A percentile compares a stretch with the other conserved stretches of the same genome.
Conservation (phyloP, 2,888 invertebrate species). For the Melanophora roralis region DNA sequence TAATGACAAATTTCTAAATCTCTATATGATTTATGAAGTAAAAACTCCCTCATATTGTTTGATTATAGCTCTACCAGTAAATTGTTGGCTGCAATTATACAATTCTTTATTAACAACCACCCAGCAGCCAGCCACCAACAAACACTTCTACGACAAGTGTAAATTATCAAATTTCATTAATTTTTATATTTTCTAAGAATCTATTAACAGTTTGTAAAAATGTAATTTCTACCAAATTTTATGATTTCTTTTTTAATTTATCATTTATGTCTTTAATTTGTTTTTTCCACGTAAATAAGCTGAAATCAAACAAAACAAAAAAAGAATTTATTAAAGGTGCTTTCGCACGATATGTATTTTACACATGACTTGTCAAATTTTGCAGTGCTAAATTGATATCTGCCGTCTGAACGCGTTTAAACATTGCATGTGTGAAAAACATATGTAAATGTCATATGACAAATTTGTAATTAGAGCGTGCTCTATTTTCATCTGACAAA, state of each 20-base stretch:
- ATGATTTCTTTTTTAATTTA: slow-evolving; percentile 20
- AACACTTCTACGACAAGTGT: slow-evolving; percentile 35
- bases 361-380: too few relatives aligned
- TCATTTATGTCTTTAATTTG: slow-evolving; percentile 25
- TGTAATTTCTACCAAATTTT: slow-evolving; percentile 10
- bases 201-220: slow-evolving; percentile 59
- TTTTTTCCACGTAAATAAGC: slow-evolving; percentile 38
- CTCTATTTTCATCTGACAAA: too few relatives aligned
- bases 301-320: slow-evolving; percentile 4
- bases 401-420: too few relatives aligned
- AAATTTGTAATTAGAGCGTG: too few relatives aligned
- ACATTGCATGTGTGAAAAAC: too few relatives aligned
- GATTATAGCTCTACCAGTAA: slow-evolving; percentile 1
- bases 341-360: too few relatives aligned
- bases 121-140: slow-evolving; percentile 31
- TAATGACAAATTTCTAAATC: slow-evolving; percentile 73
- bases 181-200: slow-evolving; percentile 49
- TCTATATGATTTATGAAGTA: slow-evolving; percentile 71
- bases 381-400: too few relatives aligned
- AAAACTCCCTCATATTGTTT: slow-evolving; percentile 40
- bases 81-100: slow-evolving; percentile 23
- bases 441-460: too few relatives aligned
- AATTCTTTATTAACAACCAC: slow-evolving; percentile 6
- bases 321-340: too few relatives aligned
- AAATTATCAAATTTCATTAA: slow-evolving; percentile 44